Base-by-base conservation (phyloP, 2,888 invertebrate genomes). In the Ctena decussata region DNA sequence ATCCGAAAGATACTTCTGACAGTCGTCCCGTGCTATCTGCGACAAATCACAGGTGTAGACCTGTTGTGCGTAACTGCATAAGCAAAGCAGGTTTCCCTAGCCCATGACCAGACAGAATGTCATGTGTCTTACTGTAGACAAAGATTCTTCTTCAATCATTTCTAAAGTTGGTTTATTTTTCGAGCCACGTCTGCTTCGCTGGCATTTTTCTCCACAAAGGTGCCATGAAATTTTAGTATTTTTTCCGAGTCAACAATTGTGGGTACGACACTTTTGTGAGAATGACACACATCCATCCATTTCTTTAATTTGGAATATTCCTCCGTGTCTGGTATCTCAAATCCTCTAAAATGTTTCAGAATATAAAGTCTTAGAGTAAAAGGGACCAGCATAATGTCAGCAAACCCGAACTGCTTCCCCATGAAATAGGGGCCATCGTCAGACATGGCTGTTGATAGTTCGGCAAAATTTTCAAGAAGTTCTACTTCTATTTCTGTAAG, bases 311-410 rank as follows among this genome's bases (percentile, higher is more conserved):
- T 57, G 6, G 57, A 15, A 27, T 72, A 85, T 37, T 78, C 69
- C 1, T 72, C 69, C 2, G 41, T 73, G 12, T 88, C 27, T 18
- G 93, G 93, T 11, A 92, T 49, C 53, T 85, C 76, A 71, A 93
- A 92, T 11, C 80, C 79, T 11, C 93, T 77, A 71, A 87, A 91
- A 46, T 89, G 87, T 65, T 88, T 75, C 37, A 93, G 53, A 37
- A 91, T 71, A 18, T 73, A 60, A 46, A 92, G 84, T 11, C 93
- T 82, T 0, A 89, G 44, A 6, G 88, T 85, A 69, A 87, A 92
- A 0, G 94, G 92, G 0, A 82, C 85, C 27, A 94, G 69, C 82
- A 92, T 90, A 15, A 93, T 91, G 75, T 94, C 94, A 11, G 89
- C 91, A 81, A 92, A 82, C n/a, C 89, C 87, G 76, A 93, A 92